Conservation (phyloP, 37 sponge, comb jelly and placozoan species). For the Dysidea cf. avara region DNA sequence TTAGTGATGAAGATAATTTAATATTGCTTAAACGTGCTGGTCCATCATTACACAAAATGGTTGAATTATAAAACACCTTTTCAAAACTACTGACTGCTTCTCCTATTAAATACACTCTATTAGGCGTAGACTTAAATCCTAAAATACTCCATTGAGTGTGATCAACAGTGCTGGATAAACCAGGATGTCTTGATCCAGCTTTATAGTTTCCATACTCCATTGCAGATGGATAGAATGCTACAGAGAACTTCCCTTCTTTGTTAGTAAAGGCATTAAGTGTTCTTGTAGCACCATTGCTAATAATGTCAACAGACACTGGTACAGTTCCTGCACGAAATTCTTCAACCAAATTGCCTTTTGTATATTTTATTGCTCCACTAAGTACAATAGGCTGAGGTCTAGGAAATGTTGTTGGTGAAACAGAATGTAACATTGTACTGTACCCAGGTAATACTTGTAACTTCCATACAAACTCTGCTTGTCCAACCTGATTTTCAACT, state of each 20-base stretch:
- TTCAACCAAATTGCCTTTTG: not conserved
- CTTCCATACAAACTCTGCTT: not conserved
- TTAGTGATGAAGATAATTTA: not conserved
- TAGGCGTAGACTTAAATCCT: constrained; percentile 22
- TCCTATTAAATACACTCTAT: not conserved
- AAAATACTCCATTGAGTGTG: constrained; percentile 14
- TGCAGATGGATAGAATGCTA: constrained; percentile 16
- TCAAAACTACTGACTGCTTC: not conserved
- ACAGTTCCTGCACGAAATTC: constrained; percentile 12
- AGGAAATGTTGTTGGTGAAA: constrained; percentile 4
- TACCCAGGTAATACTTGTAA: constrained; percentile 20
- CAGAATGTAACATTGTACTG: constrained; percentile 5
- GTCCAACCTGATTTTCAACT: no score
- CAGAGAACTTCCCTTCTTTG: constrained; percentile 18
- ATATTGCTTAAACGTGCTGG: constrained; percentile 13
- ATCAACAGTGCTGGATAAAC: not conserved
- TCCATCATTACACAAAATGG: constrained; percentile 37
- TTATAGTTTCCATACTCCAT: constrained; percentile 37
- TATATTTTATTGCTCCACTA: constrained; percentile 7
- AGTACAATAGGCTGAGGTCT: constrained; percentile 9
- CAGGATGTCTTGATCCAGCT: constrained; percentile 25
- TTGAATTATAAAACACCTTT: constrained; percentile 24
- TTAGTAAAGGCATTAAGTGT: constrained; percentile 7
- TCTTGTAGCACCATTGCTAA: not conserved
- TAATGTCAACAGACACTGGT: constrained; percentile 27